Conservation (phyloP, 2,113 vertebrate genomes). For the Hassar affinis region DNA sequence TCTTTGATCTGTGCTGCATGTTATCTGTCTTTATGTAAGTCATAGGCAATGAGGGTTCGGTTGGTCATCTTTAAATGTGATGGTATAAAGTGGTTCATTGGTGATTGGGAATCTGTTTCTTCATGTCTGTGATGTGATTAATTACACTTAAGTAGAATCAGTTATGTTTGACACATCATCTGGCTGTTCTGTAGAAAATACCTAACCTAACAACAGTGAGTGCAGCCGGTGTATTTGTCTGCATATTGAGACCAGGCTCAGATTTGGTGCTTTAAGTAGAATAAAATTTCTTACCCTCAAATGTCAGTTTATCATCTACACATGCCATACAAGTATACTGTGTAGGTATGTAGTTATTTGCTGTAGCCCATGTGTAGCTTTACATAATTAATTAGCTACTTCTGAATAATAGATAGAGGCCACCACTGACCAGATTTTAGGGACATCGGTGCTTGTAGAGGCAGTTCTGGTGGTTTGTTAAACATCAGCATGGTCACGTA, state of each 20-base stretch:
- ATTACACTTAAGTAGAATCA: neutral
- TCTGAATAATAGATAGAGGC: neutral
- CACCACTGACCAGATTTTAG: neutral
- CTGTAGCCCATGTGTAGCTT: neutral
- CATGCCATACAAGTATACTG: neutral
- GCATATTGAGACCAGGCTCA: neutral
- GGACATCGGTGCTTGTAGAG: neutral
- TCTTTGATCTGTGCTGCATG: neutral
- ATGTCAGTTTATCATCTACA: neutral
- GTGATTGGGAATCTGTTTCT: neutral
- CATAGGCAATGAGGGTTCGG: neutral
- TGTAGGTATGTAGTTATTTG: neutral
- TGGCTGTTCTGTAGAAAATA: neutral
- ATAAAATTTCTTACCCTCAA: neutral
- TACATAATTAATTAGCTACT: neutral
- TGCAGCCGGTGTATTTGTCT: neutral
- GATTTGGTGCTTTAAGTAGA: neutral
- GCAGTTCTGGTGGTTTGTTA: neutral
- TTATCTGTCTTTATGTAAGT: neutral
- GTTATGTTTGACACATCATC: neutral
- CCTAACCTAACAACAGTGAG: neutral
- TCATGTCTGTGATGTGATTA: neutral
- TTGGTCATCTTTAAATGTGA: neutral
- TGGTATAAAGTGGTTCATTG: neutral
- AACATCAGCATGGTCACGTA: neutral